Evolutionary conservation across 2,888 invertebrate species (phyloP).

Genomic region (Neuroscelio doddi): DNA sequence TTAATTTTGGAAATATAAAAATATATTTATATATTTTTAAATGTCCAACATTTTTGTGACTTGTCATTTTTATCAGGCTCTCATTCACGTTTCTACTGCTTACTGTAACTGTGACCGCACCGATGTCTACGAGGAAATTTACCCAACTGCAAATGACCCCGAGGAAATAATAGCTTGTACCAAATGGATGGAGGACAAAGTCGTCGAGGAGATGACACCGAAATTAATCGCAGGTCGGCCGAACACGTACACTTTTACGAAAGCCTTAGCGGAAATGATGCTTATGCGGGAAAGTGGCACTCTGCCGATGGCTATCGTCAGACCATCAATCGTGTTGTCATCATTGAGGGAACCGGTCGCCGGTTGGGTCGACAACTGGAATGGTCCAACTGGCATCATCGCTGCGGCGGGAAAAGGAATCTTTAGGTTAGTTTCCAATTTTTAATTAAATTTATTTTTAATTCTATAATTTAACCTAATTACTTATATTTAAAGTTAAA

Average conservation of each 20-base stretch:
- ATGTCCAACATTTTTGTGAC: too few relatives aligned
- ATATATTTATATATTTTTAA: too few relatives aligned
- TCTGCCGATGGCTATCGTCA: conserved; percentile 79
- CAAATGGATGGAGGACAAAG: conserved; percentile 71
- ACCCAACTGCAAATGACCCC: conserved; percentile 74
- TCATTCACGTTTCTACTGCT: conserved; percentile 82
- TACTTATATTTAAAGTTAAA: too few relatives aligned
- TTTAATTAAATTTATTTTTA: too few relatives aligned
- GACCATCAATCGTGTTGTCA: conserved; percentile 76
- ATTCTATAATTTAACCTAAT: too few relatives aligned
- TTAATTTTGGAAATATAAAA: too few relatives aligned
- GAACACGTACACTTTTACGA: conserved; percentile 84
- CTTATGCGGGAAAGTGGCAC: conserved; percentile 75
- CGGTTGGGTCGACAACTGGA: conserved; percentile 72
- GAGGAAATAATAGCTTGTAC: conserved; percentile 73
- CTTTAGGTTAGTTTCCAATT: conserved; percentile 59
- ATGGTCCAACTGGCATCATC: conserved; percentile 73
- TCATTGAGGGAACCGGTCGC: conserved; percentile 69
- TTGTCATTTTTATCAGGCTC: conserved; percentile 74
- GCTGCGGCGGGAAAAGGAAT: conserved; percentile 77
- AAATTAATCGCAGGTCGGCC: conserved; percentile 75
- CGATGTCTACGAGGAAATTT: conserved; percentile 77
- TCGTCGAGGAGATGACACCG: conserved; percentile 71
- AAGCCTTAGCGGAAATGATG: conserved; percentile 80
- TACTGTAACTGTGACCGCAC: conserved; percentile 81